Evolutionary conservation across 1,140 invertebrate genomes (phyloP).

Genomic region (Drosophila paulistorum): DNA sequence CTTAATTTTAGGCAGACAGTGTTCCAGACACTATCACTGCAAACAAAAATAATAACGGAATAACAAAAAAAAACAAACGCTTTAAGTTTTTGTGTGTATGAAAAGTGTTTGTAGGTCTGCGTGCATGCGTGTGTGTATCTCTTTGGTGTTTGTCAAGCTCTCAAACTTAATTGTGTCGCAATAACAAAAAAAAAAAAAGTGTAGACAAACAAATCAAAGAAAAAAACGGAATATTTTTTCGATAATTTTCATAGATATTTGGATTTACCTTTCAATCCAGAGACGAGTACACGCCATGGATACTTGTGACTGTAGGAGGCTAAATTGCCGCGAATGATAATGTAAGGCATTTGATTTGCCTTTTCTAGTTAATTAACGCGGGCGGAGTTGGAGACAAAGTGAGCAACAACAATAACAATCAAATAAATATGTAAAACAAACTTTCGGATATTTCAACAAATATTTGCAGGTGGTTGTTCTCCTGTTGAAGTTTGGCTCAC

Average conservation of each 20-base stretch:
- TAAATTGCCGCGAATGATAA: conserved; percentile 93
- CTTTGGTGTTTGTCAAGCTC: conserved; percentile 50
- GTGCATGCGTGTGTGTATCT: conserved; percentile 25
- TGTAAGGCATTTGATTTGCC: conserved; percentile 89
- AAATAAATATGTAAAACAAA: conserved; percentile 31
- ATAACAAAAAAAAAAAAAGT: conserved; percentile 32
- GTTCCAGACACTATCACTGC: conserved; percentile 3
- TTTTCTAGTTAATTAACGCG: conserved; percentile 55
- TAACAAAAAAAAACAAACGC: conserved; percentile 33
- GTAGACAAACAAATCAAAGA: conserved; percentile 23
- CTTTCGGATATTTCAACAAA: neutral
- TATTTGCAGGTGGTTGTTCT: conserved; percentile 35
- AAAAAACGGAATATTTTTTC: conserved; percentile 30
- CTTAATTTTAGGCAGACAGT: neutral
- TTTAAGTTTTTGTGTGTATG: conserved; percentile 40
- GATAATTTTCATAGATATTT: conserved; percentile 16
- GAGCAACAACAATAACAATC: conserved; percentile 34
- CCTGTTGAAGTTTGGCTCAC: conserved; percentile 66
- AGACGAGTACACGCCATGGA: conserved; percentile 92
- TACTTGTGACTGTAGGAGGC: conserved; percentile 92
- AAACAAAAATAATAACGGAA: conserved; percentile 35
- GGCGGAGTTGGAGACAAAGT: conserved; percentile 35
- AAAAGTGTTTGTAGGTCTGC: conserved; percentile 33
- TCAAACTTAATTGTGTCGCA: conserved; percentile 70
- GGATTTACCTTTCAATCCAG: conserved; percentile 90